Evolutionary conservation across 2,797 vertebrate species (phyloP).

Genomic region (Tokudaia muenninki): DNA sequence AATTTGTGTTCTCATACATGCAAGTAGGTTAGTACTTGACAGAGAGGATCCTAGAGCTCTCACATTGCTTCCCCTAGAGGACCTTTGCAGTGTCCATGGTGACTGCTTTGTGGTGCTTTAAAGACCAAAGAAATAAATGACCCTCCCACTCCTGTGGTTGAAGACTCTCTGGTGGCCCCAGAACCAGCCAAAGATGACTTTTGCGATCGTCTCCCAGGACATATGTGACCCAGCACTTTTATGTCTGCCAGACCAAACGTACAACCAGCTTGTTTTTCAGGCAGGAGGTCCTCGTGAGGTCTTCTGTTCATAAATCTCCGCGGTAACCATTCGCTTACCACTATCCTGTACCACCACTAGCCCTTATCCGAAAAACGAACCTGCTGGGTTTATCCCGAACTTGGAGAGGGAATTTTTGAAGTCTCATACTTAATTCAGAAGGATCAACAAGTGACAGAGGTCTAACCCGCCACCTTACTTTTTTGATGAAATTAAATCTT

Average conservation of each 20-base stretch:
- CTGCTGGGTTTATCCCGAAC: constrained; percentile 2
- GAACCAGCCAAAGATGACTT: background rate
- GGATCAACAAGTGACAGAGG: background rate
- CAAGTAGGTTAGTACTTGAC: background rate
- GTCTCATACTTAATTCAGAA: background rate
- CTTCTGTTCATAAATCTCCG: background rate
- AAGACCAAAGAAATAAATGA: background rate
- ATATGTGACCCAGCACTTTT: background rate
- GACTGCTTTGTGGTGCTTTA: background rate
- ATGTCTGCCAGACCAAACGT: background rate
- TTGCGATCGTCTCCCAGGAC: too few relatives aligned
- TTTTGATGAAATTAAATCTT: background rate
- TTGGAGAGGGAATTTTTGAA: constrained; percentile 23
- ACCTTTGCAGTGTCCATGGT: background rate
- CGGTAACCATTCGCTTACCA: constrained; percentile 13
- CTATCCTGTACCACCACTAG: background rate
- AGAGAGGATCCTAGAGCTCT: background rate
- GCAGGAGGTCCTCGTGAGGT: background rate
- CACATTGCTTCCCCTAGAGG: background rate
- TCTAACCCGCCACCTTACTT: background rate
- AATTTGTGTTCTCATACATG: background rate
- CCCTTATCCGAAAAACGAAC: background rate
- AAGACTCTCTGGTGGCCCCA: background rate
- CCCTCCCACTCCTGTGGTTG: background rate
- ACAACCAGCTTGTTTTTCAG: background rate